Conservation (phyloP, 2,888 invertebrate genomes). For the Rhagonycha fulva region DNA sequence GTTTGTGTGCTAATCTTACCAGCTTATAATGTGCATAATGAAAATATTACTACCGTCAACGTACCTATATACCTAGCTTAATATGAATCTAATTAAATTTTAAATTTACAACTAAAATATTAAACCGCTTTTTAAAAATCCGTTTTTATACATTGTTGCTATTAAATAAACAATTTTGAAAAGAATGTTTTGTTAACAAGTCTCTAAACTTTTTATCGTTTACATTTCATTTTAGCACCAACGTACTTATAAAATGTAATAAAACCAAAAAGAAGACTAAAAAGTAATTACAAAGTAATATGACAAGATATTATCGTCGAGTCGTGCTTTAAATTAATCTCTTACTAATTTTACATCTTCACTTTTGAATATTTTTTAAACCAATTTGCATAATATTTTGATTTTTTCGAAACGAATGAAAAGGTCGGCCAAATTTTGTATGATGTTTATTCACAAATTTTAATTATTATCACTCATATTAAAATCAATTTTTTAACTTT, state of each 20-base stretch:
- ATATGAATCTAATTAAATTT: constrained; percentile 16
- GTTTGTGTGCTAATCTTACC: constrained; percentile 22
- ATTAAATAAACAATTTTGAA: constrained; percentile 10
- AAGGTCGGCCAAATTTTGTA: too few species aligned
- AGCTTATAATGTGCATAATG: constrained; percentile 23
- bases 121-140: not conserved
- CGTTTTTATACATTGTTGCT: not conserved
- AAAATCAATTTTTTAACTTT: too few species aligned
- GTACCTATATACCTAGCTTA: not conserved
- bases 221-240: constrained; percentile 28
- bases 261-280: constrained; percentile 25
- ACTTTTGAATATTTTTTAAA: constrained; percentile 27
- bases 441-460: too few species aligned
- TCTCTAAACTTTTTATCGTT: constrained; percentile 19
- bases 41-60: constrained; percentile 24
- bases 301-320: constrained; percentile 27
- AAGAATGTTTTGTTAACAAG: constrained; percentile 6
- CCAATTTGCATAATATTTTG: constrained; percentile 19
- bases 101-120: not conserved
- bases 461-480: too few species aligned
- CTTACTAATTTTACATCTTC: constrained; percentile 21
- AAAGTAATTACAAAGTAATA: constrained; percentile 33
- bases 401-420: not conserved
- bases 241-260: constrained; percentile 22
- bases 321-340: constrained; percentile 26